Base-by-base conservation (phyloP, 30 jellyfish, hydroid and myxozoan genomes). In the Chrysaora quinquecirrha region DNA sequence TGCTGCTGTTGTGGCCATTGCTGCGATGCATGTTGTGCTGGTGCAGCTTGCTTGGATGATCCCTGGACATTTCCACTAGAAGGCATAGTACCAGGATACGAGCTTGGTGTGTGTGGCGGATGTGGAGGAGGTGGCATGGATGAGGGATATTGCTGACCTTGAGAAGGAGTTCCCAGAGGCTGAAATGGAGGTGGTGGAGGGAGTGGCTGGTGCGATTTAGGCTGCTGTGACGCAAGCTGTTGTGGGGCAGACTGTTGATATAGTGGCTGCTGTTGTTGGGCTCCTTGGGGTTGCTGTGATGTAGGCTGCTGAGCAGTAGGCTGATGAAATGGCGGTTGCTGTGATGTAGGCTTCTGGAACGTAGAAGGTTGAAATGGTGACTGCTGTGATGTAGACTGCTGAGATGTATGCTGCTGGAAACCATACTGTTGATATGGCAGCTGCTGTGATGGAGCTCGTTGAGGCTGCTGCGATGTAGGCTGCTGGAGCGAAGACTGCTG, bases 381-480 rank as follows among this genome's bases (percentile, higher is more conserved):
- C 29, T 52, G 68, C 68, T 52, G 68, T 19, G 25, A 52, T 19
- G 27, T 3, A 71, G 33, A 90, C 90, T 6, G 54, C 71, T 65
- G 90, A 82, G 48, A 20, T 61, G 22, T 81, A 48, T 2, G 67
- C 71, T 47, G 89, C 82, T 35, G 76, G 54, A 25, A 43, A 69
- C 7, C 30, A 27, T 34, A 31, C 64, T 21, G 64, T 16, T 23
- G 49, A 29, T 4, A 29, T 21, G 9, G 27, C 72, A 4, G 73
- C 58, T 43, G 58, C 58, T 43, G 58, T 20, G 68, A 20, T 20
- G 68, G 25, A 52, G 25, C 25, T 25, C 19, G 68, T 38, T 38
- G 32, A 9, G 2, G 74, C 68, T 52, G 68, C 25, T 52, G 68
- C 25, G 12, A 25, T 20, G 12, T 16, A 3, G 68, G 68, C 71